Conservation (phyloP, 2,888 invertebrate species). For the Aspidiotus destructor region DNA sequence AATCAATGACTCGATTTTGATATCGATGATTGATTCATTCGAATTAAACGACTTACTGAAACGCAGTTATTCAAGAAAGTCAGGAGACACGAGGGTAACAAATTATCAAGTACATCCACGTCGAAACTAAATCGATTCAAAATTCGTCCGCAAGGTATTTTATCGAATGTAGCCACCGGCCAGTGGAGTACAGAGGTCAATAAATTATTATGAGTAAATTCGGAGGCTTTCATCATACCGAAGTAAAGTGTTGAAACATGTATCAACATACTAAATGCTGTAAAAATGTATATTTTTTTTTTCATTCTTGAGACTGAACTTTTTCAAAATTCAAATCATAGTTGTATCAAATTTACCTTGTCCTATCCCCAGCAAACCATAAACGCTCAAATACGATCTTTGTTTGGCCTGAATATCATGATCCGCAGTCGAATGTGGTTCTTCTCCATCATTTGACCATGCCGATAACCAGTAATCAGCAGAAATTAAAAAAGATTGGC, state of each 20-base stretch:
- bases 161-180: conserved; percentile 47
- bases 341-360: conserved; percentile 51
- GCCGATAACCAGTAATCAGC: conserved; percentile 75
- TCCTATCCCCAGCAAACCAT: conserved; percentile 74
- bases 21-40: too few species aligned
- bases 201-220: conserved; percentile 34
- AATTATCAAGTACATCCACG: conserved; percentile 58
- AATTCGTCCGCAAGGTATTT: conserved; percentile 47
- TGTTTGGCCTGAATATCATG: too few species aligned
- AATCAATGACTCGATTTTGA: too few species aligned
- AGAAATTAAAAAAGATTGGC: conserved; percentile 75
- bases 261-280: too few species aligned
- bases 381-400: conserved; percentile 64
- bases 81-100: conserved; percentile 45
- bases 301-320: too few species aligned
- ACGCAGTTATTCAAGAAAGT: conserved; percentile 33
- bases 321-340: too few species aligned
- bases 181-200: conserved; percentile 46
- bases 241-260: too few species aligned
- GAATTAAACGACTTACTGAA: too few species aligned
- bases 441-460: conserved; percentile 62
- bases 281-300: too few species aligned
- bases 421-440: too few species aligned
- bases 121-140: conserved; percentile 47
- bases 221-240: conserved; percentile 30